Percentiles rank a stretch among this genome's conserved stretches.
These are phyloP conservation scores for Luperina nickerlii DNA, from an alignment of 2,888 invertebrate species.

Conservation along the genomic window DNA sequence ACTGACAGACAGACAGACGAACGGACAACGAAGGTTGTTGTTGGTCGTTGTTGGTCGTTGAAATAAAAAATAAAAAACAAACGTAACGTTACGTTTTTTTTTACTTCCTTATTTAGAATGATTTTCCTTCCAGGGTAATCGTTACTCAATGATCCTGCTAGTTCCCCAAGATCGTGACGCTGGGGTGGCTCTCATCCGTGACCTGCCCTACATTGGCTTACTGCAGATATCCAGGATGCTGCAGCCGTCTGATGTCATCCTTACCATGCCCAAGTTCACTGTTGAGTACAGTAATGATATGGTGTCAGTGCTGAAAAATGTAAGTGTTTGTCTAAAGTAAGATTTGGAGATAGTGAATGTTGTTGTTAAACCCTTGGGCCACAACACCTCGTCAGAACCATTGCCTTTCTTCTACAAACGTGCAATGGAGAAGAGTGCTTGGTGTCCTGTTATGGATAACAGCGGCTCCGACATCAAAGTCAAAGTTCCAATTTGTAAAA, in stretches of 20 bases:
- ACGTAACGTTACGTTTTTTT: not conserved
- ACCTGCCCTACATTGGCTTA: slow-evolving; percentile 90
- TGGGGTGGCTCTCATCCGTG: slow-evolving; percentile 86
- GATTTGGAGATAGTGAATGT: not conserved
- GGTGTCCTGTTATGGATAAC: not conserved
- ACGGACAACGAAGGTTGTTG: not conserved
- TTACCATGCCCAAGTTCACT: slow-evolving; percentile 91
- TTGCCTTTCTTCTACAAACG: not conserved
- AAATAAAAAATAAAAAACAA: no score
- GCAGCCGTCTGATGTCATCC: slow-evolving; percentile 86
- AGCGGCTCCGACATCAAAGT: no score
- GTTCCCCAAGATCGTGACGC: slow-evolving; percentile 90
- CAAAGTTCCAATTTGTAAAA: no score
- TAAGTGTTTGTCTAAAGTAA: not conserved
- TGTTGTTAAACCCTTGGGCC: not conserved
- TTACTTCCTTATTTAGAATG: not conserved
- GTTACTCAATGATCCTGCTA: slow-evolving; percentile 91
- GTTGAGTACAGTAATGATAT: slow-evolving; percentile 90
- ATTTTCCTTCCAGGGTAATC: slow-evolving; percentile 86
- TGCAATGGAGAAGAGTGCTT: not conserved
- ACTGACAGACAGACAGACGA: not conserved
- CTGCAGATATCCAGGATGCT: slow-evolving; percentile 84
- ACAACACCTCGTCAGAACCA: not conserved
- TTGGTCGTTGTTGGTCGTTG: no score
- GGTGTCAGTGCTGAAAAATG: slow-evolving; percentile 84